Percentiles rank a stretch among this genome's conserved stretches.
phyloP scores from a whole-genome alignment of 2,888 invertebrate species.

The Artemia sinica region DNA sequence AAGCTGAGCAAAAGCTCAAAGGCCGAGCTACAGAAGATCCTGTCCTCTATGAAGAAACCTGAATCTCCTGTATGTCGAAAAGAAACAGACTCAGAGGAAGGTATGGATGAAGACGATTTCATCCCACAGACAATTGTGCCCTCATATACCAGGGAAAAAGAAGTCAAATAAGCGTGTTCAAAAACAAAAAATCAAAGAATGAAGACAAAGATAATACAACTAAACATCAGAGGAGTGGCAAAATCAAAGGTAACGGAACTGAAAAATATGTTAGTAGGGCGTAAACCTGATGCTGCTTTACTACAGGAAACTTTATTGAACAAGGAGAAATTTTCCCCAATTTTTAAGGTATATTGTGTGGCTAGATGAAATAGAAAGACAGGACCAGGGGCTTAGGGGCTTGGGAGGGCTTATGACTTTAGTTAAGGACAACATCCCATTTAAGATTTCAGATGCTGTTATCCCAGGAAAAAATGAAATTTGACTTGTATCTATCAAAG shows the following conservation, averaged over 20 bases:
- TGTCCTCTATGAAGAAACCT: not conserved
- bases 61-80: not conserved
- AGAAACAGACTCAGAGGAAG: not conserved
- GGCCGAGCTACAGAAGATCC: not conserved
- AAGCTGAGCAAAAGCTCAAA: not conserved
- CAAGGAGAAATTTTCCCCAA: not conserved
- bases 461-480: not conserved
- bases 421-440: not conserved
- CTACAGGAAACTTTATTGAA: not conserved
- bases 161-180: not conserved
- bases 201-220: no score
- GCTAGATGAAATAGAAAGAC: not conserved
- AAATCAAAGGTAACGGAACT: not conserved
- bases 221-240: no score
- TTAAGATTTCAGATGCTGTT: not conserved
- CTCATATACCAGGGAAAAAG: not conserved
- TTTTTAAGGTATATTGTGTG: not conserved
- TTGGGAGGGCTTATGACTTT: not conserved
- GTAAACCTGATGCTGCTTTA: slow-evolving; percentile 5
- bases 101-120: not conserved
- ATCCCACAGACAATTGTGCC: not conserved
- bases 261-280: not conserved
- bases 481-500: not conserved
- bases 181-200: no score
- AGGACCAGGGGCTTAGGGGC: no score